Conservation (phyloP, 1,140 invertebrate species). For the Drosophila obscura region DNA sequence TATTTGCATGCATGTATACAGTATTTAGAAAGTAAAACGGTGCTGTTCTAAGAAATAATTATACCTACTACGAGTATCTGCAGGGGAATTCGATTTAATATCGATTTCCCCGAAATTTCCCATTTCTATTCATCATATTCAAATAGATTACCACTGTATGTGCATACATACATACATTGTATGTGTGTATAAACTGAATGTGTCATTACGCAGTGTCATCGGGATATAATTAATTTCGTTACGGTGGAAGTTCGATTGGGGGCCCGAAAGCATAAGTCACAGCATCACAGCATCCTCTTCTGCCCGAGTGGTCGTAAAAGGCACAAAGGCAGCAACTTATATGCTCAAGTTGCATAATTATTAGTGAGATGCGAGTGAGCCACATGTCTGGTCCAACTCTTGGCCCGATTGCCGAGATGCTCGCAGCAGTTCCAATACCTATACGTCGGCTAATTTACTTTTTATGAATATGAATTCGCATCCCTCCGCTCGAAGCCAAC, state of each 20-base stretch:
- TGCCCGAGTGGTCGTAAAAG: slow-evolving; percentile 29
- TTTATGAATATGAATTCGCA: slow-evolving; percentile 8
- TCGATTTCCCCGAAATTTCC: slow-evolving; percentile 40
- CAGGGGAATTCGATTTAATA: slow-evolving; percentile 6
- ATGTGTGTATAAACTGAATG: not conserved
- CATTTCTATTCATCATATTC: slow-evolving; percentile 72
- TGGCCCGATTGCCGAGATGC: not conserved
- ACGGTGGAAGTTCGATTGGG: slow-evolving; percentile 23
- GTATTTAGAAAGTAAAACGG: no score
- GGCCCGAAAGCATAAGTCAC: not conserved
- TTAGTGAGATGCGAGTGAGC: not conserved
- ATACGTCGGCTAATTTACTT: slow-evolving; percentile 1
- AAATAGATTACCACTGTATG: slow-evolving; percentile 6
- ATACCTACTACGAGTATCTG: no score
- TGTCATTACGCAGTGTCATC: slow-evolving; percentile 30
- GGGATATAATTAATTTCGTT: slow-evolving; percentile 34
- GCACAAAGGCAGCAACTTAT: slow-evolving; percentile 24
- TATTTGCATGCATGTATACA: no score
- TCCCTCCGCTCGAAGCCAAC: not conserved
- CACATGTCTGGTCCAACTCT: not conserved
- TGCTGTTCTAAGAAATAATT: no score
- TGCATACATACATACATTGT: slow-evolving; percentile 3
- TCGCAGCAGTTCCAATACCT: not conserved
- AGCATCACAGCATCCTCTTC: not conserved
- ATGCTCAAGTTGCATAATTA: slow-evolving; percentile 14